A percentile compares a stretch with the other conserved stretches of the same genome.
Conservation (phyloP, 2,888 invertebrate genomes). For the Epirrhoe alternata region DNA sequence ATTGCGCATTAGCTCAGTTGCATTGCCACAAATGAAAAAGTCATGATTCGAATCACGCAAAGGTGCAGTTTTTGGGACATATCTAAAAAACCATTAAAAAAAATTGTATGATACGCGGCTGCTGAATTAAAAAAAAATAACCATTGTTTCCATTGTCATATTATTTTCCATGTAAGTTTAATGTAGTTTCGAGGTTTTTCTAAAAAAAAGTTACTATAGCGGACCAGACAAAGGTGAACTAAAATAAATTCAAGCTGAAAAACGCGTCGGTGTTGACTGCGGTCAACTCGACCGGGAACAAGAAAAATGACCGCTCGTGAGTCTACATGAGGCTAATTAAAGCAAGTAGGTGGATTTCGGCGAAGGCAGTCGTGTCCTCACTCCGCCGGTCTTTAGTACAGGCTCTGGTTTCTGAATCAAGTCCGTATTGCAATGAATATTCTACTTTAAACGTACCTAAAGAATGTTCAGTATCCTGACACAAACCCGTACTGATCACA, state of each 20-base stretch:
- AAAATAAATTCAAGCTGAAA: neutral
- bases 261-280: neutral
- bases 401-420: neutral
- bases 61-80: too few relatives aligned
- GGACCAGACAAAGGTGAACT: neutral
- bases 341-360: constrained; percentile 79
- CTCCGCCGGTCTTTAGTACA: constrained; percentile 35
- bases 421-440: neutral
- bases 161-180: too few relatives aligned
- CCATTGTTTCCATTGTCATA: too few relatives aligned
- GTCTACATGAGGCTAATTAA: constrained; percentile 81
- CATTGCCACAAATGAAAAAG: too few relatives aligned
- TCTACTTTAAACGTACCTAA: neutral
- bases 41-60: too few relatives aligned
- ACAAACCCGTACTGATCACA: too few relatives aligned
- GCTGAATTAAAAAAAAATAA: too few relatives aligned
- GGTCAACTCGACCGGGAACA: constrained; percentile 55
- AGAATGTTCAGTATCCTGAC: neutral
- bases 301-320: constrained; percentile 81
- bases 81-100: too few relatives aligned
- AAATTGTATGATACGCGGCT: too few relatives aligned
- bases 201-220: neutral
- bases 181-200: too few relatives aligned
- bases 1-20: too few relatives aligned
- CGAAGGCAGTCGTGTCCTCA: constrained; percentile 62